Base-by-base conservation (phyloP, 2,888 invertebrate species). In the Cephalotes varians region DNA sequence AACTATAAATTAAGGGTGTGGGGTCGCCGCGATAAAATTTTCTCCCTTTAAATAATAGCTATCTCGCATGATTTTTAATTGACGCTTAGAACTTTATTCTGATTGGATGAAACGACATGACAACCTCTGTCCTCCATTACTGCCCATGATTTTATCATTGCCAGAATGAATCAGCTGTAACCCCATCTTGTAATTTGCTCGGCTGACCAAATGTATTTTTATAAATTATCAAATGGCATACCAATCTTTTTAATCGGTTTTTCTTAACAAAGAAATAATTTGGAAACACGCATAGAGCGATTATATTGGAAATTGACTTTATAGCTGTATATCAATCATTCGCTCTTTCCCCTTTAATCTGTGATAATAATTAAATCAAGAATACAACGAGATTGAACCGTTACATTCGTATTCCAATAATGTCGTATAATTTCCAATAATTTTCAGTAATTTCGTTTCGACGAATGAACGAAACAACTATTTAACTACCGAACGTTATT, bases 1-100 rank as follows among this genome's bases (percentile, higher is more conserved):
- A 28, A 47, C 58, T 76, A 31, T 86, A 86, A 88, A 88, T 86
- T 73, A 86, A 74, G 60, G 83, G 49, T 82, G 80, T 34, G 40
- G 21, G 7, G 7, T 58, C n/a, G 31, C 21, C 34, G 47, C 56
- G 54, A 85, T 74, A 82, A 79, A 83, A 69, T 71, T 80, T 79
- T 71, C 47, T 47, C 21, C 58, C 62, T 60, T 72, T 44, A 69
- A 56, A 54, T 44, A 77, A 69, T 12, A 37, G 44, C n/a, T 9
- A 31, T 40, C n/a, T 31, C 34, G 44, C 69, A 58, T 79, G 34
- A 69, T 69, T 44, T 44, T 69, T 69, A 79, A 69, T 77, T 34
- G 54, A 40, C 40, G 28, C 28, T 54, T 15, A 31, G 44, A 21
- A 69, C 10, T n/a, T n/a, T n/a, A n/a, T n/a, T n/a, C n/a, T n/a